These are phyloP conservation scores for Athalia rosae DNA, from an alignment of 2,888 invertebrate genomes.

Conservation along the genomic window DNA sequence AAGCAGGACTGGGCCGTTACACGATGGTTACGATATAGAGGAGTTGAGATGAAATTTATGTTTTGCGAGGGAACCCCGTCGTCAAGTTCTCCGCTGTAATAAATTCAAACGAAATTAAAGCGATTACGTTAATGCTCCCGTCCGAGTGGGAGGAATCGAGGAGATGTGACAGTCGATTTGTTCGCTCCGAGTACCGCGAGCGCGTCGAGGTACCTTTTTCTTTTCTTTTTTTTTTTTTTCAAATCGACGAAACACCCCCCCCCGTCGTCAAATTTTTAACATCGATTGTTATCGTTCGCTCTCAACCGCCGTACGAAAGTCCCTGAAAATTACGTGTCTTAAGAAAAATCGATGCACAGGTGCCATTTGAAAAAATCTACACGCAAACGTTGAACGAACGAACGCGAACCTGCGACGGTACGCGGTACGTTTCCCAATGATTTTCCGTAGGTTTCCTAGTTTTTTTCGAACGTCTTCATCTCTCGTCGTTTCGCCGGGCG, in stretches of 20 bases:
- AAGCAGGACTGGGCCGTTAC: background rate
- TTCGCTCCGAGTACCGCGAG: background rate
- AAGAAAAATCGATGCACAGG: no score
- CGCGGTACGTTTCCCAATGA: no score
- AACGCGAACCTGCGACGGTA: no score
- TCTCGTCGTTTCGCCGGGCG: no score
- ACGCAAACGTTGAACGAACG: no score
- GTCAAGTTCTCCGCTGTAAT: slow-evolving; percentile 15
- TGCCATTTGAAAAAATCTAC: no score
- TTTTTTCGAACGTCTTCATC: no score
- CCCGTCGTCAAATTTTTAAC: no score
- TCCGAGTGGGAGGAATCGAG: slow-evolving; percentile 7
- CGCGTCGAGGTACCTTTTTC: background rate
- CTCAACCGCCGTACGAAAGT: no score
- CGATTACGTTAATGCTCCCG: slow-evolving; percentile 26
- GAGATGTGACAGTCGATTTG: slow-evolving; percentile 21
- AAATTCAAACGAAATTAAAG: slow-evolving; percentile 38
- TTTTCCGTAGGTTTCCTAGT: no score
- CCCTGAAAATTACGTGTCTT: no score
- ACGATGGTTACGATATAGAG: background rate
- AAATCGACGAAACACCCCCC: background rate
- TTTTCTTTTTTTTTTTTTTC: background rate
- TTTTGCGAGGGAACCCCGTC: slow-evolving; percentile 14
- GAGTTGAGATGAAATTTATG: slow-evolving; percentile 10
- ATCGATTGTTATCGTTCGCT: no score